A percentile compares a stretch with the other conserved stretches of the same genome.
These are phyloP conservation scores for Omphaloscelis lunosa DNA, from an alignment of 2,888 invertebrate species.

Conservation along the genomic window DNA sequence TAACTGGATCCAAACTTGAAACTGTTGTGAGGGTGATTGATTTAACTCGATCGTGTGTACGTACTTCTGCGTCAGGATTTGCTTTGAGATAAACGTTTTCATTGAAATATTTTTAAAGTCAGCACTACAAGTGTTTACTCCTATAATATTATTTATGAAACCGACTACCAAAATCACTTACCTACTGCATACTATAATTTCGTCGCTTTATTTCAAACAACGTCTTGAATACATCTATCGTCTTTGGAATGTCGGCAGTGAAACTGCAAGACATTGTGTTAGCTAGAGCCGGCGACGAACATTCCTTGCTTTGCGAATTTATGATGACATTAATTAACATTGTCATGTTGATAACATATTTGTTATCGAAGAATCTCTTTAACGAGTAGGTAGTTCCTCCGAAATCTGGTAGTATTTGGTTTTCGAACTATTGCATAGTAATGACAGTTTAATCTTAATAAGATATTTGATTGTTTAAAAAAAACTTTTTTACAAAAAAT, in stretches of 20 bases:
- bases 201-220: conserved; percentile 21
- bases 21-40: conserved; percentile 73
- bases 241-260: conserved; percentile 38
- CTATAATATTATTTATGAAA: not conserved
- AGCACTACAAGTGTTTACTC: not conserved
- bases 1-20: conserved; percentile 75
- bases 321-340: conserved; percentile 55
- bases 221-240: conserved; percentile 27
- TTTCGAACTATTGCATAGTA: not conserved
- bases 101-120: conserved; percentile 2
- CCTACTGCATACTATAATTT: conserved; percentile 4
- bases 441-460: not conserved
- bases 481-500: too few species aligned
- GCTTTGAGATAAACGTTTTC: conserved; percentile 14
- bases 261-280: conserved; percentile 51
- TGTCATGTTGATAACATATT: conserved; percentile 37
- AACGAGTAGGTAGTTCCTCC: not conserved
- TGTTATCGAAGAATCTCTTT: conserved; percentile 29
- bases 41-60: conserved; percentile 62
- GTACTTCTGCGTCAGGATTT: conserved; percentile 31
- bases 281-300: conserved; percentile 25
- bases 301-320: conserved; percentile 53
- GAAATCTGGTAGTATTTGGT: not conserved
- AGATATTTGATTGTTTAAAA: not conserved
- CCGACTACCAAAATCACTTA: not conserved